Conservation (phyloP, 2,888 invertebrate species). For the Pachycephus smyrnensis region DNA sequence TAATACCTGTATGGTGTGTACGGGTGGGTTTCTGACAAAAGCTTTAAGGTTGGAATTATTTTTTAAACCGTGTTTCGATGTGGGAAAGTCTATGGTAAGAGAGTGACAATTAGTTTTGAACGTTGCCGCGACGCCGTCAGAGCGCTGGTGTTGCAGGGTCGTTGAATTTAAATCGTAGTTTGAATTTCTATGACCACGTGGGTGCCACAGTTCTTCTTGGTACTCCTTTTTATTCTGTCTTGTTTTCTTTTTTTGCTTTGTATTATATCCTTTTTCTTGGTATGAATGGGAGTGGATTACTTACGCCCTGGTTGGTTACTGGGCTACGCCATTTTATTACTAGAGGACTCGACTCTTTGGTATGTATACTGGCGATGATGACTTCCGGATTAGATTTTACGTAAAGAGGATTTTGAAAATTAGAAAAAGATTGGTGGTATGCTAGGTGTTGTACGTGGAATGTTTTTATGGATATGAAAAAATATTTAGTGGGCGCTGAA, state of each 20-base stretch:
- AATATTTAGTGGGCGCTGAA: too few relatives aligned
- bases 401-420: background rate
- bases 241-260: background rate
- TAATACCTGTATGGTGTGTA: too few relatives aligned
- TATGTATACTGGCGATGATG: too few relatives aligned
- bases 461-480: too few relatives aligned
- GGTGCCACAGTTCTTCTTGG: background rate
- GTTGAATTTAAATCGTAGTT: background rate
- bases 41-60: background rate
- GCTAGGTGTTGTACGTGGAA: background rate
- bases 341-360: background rate
- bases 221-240: background rate
- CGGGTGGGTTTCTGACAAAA: too few relatives aligned
- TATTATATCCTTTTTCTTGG: background rate
- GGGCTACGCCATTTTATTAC: background rate
- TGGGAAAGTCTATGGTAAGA: background rate
- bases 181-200: background rate
- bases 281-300: background rate
- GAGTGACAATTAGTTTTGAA: background rate
- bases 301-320: background rate
- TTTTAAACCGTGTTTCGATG: background rate
- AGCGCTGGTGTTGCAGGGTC: background rate
- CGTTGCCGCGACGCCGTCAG: background rate
- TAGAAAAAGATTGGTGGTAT: background rate
- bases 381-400: background rate